phyloP scores from a whole-genome alignment of 2,888 invertebrate species.

The Tipula helvola region DNA sequence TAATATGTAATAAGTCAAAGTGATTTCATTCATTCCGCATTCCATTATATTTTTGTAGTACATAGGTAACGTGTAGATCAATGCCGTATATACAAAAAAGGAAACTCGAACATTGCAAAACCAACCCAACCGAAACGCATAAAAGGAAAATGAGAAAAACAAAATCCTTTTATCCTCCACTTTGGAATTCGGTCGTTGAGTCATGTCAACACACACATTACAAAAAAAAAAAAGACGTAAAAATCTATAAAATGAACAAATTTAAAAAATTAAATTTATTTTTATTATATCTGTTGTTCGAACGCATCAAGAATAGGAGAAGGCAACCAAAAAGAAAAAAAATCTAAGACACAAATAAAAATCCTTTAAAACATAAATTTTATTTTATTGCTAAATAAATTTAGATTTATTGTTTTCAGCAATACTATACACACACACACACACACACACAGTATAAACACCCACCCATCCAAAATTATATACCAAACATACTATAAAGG shows the following conservation, averaged over 20 bases:
- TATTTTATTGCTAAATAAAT: background rate
- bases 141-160: background rate
- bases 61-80: background rate
- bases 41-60: background rate
- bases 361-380: background rate
- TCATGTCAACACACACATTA: background rate
- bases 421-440: background rate
- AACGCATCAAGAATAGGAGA: background rate
- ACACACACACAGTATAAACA: background rate
- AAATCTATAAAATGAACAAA: background rate
- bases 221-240: background rate
- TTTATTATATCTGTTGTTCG: background rate
- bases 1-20: constrained; percentile 4
- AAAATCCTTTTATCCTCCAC: background rate
- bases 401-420: background rate
- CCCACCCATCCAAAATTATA: background rate
- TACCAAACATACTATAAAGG: too few species aligned
- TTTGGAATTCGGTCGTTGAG: background rate
- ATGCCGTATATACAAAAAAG: background rate
- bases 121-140: background rate
- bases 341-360: background rate
- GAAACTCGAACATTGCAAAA: background rate
- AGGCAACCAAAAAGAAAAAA: background rate
- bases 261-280: constrained; percentile 4
- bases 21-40: background rate